A percentile compares a stretch with the other conserved stretches of the same genome.
Evolutionary conservation across 2,888 invertebrate genomes (phyloP).

Genomic region (Chaetoderma sp.): DNA sequence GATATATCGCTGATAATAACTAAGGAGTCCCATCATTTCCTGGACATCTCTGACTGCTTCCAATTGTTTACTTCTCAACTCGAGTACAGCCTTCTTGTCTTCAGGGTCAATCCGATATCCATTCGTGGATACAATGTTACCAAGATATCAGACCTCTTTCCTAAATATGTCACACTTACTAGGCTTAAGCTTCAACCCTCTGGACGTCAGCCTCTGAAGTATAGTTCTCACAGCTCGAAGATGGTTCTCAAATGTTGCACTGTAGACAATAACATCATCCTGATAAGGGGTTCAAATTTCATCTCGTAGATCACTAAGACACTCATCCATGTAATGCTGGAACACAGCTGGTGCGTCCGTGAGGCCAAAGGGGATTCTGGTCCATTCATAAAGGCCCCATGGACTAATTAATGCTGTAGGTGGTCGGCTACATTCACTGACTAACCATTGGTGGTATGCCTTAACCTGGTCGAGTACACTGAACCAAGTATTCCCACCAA

Average conservation of each 20-base stretch:
- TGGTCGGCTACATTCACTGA: too few relatives aligned
- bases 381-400: neutral
- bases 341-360: neutral
- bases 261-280: constrained; percentile 2
- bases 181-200: neutral
- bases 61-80: too few relatives aligned
- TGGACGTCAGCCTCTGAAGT: neutral
- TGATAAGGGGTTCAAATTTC: neutral
- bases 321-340: neutral
- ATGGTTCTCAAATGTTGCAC: constrained; percentile 1
- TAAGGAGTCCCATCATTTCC: too few relatives aligned
- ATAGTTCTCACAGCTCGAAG: neutral
- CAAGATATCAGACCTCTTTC: neutral
- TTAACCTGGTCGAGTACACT: neutral
- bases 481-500: too few relatives aligned
- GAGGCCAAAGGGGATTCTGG: neutral
- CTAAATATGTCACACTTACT: neutral
- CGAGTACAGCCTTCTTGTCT: neutral
- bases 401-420: neutral
- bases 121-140: too few relatives aligned
- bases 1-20: too few relatives aligned
- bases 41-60: too few relatives aligned
- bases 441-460: neutral
- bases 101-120: neutral
- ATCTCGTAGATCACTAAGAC: neutral